A percentile compares a stretch with the other conserved stretches of the same genome.
These are phyloP conservation scores for Propithecus perrieri DNA, from an alignment of 2,797 vertebrate species.

Conservation along the genomic window DNA sequence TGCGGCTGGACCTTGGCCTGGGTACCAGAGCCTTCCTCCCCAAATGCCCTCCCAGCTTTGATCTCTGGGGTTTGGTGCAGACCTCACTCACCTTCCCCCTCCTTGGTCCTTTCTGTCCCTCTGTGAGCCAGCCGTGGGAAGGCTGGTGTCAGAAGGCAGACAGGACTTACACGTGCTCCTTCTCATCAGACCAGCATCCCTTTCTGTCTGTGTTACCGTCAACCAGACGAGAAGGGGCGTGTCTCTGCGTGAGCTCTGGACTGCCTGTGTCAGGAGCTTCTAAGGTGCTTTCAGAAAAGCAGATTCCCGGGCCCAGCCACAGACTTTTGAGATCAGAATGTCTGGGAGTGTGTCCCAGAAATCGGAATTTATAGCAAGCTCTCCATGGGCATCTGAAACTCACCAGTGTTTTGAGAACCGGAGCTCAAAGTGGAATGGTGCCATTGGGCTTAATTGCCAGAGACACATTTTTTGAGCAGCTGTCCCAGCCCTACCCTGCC, in stretches of 20 bases:
- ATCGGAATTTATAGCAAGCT: background rate
- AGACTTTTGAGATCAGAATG: accelerated
- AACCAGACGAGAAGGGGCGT: too few relatives aligned
- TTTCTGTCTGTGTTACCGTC: background rate
- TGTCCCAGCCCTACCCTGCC: accelerated
- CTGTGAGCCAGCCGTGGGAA: accelerated
- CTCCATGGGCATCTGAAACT: background rate
- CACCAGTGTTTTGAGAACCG: background rate
- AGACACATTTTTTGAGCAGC: background rate
- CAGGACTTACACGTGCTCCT: background rate
- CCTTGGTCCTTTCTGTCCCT: background rate
- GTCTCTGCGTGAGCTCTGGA: background rate
- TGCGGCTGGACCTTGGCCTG: accelerated
- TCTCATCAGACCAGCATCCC: background rate
- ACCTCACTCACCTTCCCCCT: background rate
- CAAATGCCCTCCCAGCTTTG: background rate
- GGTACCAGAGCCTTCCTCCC: background rate
- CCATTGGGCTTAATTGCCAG: background rate
- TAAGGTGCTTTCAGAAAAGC: background rate
- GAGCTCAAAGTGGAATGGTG: background rate
- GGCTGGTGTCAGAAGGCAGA: background rate
- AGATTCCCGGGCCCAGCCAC: background rate
- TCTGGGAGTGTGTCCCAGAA: background rate
- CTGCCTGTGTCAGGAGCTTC: background rate
- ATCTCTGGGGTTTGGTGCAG: background rate